Evolutionary conservation across 2,888 invertebrate species (phyloP).

Genomic region (Cactoblastis cactorum): DNA sequence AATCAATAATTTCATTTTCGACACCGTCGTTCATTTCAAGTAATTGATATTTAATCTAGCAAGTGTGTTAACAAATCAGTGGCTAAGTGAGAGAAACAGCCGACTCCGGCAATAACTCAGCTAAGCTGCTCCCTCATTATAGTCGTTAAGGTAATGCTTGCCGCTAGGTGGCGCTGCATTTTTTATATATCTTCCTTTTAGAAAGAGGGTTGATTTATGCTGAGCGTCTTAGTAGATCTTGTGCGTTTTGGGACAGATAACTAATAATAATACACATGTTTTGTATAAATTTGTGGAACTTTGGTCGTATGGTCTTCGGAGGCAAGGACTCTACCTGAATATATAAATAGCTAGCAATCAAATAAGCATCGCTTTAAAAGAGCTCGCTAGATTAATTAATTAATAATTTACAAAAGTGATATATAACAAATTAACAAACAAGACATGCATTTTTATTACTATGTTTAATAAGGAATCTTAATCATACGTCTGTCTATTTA

Average conservation of each 20-base stretch:
- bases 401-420: no score
- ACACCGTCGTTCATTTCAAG: neutral
- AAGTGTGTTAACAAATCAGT: neutral
- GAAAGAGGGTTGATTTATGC: neutral
- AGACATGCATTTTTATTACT: no score
- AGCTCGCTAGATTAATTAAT: no score
- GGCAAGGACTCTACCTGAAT: neutral
- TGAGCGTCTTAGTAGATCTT: neutral
- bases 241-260: neutral
- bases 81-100: conserved; percentile 13
- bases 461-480: no score
- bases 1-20: neutral
- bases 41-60: neutral
- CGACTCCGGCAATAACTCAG: conserved; percentile 17
- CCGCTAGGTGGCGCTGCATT: conserved; percentile 18
- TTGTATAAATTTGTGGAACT: neutral
- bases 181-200: conserved; percentile 14
- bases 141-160: conserved; percentile 18
- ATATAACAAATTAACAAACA: no score
- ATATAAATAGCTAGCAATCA: no score
- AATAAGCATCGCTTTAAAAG: no score
- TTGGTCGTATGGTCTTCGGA: neutral
- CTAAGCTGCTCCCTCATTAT: conserved; percentile 16
- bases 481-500: no score
- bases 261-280: no score